phyloP scores from a whole-genome alignment of 2,113 vertebrate species.

The Salminus brasiliensis region DNA sequence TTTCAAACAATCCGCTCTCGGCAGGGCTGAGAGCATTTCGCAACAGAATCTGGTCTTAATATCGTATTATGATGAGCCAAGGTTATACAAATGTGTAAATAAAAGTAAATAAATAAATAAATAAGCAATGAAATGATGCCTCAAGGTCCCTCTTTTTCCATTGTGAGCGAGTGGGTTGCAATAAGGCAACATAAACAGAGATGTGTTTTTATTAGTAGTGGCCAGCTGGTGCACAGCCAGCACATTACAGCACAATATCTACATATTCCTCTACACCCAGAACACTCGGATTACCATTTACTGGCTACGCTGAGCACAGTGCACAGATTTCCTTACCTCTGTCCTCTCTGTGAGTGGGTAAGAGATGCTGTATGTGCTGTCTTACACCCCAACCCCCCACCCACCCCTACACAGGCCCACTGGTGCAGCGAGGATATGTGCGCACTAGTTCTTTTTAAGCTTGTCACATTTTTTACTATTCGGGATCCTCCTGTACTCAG shows the following conservation, averaged over 20 bases:
- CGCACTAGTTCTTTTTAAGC: neutral
- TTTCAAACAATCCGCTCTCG: neutral
- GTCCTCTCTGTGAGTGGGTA: neutral
- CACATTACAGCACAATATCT: neutral
- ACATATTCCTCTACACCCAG: neutral
- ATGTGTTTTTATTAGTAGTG: slow-evolving; percentile 8
- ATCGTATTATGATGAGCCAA: neutral
- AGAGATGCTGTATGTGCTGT: neutral
- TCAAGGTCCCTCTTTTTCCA: neutral
- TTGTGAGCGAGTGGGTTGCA: neutral
- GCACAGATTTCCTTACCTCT: neutral
- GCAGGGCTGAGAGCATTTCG: neutral
- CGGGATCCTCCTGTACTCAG: neutral
- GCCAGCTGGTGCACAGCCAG: neutral
- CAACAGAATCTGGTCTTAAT: neutral
- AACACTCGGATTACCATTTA: no score
- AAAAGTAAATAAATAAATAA: neutral
- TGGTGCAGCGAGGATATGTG: neutral
- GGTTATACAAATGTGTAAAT: neutral
- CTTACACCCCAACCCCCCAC: no score
- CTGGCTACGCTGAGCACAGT: neutral
- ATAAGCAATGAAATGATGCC: neutral
- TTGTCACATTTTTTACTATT: neutral
- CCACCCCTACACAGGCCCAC: neutral
- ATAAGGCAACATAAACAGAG: slow-evolving; percentile 13